phyloP scores from a whole-genome alignment of 1,140 invertebrate species.

The Eumeta japonica region DNA sequence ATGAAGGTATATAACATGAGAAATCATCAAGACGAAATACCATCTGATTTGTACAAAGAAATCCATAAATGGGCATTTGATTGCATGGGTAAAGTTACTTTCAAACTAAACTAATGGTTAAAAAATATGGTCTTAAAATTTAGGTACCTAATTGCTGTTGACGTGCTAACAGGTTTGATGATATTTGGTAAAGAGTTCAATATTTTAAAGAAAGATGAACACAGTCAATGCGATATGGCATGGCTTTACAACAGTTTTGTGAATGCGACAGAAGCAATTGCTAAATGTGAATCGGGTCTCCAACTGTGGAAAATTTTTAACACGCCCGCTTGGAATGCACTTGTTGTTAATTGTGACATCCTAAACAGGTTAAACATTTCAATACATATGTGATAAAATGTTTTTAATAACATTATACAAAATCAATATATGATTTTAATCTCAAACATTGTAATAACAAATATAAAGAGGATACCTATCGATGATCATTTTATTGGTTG shows the following conservation, averaged over 20 bases:
- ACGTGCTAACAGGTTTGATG: constrained; percentile 39
- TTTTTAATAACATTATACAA: not conserved
- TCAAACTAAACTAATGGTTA: constrained; percentile 1
- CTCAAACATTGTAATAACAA: not conserved
- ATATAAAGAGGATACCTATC: too few relatives aligned
- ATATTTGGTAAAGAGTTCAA: constrained; percentile 62
- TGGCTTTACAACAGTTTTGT: constrained; percentile 62
- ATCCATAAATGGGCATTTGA: constrained; percentile 68
- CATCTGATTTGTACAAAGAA: constrained; percentile 59
- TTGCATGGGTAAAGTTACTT: constrained; percentile 55
- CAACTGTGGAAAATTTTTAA: constrained; percentile 68
- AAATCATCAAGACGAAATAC: constrained; percentile 64
- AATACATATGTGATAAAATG: not conserved
- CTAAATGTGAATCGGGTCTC: constrained; percentile 63
- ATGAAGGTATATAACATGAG: constrained; percentile 40
- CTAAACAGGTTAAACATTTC: constrained; percentile 61
- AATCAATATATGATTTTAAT: not conserved
- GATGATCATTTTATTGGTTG: too few relatives aligned
- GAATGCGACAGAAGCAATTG: constrained; percentile 62
- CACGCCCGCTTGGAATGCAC: constrained; percentile 60
- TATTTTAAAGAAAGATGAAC: constrained; percentile 53
- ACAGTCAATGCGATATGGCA: constrained; percentile 55
- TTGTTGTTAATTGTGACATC: constrained; percentile 60
- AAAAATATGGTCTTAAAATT: not conserved
- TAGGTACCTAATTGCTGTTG: not conserved